These are phyloP conservation scores for Zoanthus solanderi DNA, from an alignment of 92 coral and sea anemone species.

Conservation along the genomic window DNA sequence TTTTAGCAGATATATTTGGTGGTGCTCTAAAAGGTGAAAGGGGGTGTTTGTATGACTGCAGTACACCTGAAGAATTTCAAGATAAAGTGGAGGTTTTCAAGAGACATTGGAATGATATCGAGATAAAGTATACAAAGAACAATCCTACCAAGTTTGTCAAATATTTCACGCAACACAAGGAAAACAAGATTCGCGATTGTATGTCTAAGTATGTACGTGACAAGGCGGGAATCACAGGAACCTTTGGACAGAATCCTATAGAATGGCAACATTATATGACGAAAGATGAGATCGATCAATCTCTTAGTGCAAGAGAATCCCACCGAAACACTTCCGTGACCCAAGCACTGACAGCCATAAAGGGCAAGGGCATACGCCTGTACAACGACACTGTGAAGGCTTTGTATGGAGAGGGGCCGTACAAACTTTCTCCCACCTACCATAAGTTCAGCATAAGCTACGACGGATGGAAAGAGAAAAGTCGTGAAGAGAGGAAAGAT, in stretches of 20 bases:
- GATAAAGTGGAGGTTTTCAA: not conserved
- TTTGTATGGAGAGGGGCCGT: conserved; percentile 65
- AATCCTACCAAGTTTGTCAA: conserved; percentile 58
- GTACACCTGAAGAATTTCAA: conserved; percentile 47
- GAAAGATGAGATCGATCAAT: conserved; percentile 53
- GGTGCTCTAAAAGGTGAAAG: conserved; percentile 41
- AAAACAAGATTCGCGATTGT: conserved; percentile 44
- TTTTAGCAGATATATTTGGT: conserved; percentile 55
- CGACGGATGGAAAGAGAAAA: conserved; percentile 34
- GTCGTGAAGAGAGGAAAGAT: not conserved
- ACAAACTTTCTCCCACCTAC: conserved; percentile 32
- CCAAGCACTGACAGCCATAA: conserved; percentile 44
- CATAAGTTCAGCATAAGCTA: conserved; percentile 23
- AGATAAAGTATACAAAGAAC: conserved; percentile 24
- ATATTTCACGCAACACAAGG: conserved; percentile 54
- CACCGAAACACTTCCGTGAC: conserved; percentile 56
- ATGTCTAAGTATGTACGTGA: conserved; percentile 60
- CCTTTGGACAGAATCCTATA: conserved; percentile 62
- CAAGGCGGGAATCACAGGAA: conserved; percentile 46
- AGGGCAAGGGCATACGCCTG: not conserved
- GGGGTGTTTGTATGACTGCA: conserved; percentile 61
- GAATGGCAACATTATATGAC: conserved; percentile 59
- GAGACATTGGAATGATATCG: too few species aligned
- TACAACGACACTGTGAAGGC: conserved; percentile 55
- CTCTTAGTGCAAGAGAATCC: conserved; percentile 17